These are phyloP conservation scores for Spodoptera litura DNA, from an alignment of 1,140 invertebrate genomes.

Conservation along the genomic window DNA sequence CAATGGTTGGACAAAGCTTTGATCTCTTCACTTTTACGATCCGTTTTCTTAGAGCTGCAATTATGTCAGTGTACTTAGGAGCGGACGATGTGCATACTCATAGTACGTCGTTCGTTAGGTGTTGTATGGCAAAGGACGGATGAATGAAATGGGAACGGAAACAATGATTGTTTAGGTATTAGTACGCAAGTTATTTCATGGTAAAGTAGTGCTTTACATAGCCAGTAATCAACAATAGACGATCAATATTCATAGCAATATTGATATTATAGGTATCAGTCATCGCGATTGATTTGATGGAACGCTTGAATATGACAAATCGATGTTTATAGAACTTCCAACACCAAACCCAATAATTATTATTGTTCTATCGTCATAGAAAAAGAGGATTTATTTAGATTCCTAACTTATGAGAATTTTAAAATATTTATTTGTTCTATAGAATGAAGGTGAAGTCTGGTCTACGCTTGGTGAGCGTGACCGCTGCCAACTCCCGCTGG, in stretches of 20 bases:
- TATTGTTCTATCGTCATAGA: too few relatives aligned
- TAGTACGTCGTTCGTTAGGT: neutral
- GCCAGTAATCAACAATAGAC: conserved; percentile 4
- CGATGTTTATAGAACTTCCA: too few relatives aligned
- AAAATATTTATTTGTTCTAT: neutral
- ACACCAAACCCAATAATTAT: neutral
- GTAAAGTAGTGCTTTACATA: neutral
- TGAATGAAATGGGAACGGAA: conserved; percentile 4
- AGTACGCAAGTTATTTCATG: neutral
- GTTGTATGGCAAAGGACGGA: neutral
- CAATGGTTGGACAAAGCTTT: neutral
- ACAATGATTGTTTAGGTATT: conserved; percentile 29
- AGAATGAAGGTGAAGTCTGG: conserved; percentile 95
- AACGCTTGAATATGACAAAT: neutral
- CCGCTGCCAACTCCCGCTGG: conserved; percentile 92
- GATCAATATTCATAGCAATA: conserved; percentile 8
- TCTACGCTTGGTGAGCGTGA: conserved; percentile 92
- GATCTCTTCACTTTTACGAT: conserved; percentile 29
- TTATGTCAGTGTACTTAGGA: conserved; percentile 33
- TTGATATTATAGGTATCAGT: neutral
- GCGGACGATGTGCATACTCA: conserved; percentile 1
- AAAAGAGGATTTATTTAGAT: too few relatives aligned
- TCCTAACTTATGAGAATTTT: too few relatives aligned
- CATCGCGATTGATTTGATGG: neutral
- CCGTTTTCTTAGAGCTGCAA: conserved; percentile 22